A percentile compares a stretch with the other conserved stretches of the same genome.
Evolutionary conservation across 2,888 invertebrate genomes (phyloP).

Genomic region (Agelastica alni): DNA sequence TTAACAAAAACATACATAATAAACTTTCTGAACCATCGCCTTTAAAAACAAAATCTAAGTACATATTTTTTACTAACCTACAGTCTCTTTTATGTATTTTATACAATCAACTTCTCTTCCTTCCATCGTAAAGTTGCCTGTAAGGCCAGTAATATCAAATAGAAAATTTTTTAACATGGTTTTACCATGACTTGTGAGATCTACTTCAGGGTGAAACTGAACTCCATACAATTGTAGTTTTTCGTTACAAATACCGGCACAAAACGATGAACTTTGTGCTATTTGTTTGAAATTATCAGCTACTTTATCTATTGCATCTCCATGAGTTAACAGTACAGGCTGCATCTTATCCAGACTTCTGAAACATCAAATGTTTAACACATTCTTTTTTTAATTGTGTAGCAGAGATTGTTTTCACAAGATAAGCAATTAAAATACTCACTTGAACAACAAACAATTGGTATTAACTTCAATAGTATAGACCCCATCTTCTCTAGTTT

Average conservation of each 20-base stretch:
- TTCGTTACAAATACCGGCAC: constrained; percentile 91
- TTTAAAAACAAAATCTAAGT: no score
- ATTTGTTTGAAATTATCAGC: constrained; percentile 87
- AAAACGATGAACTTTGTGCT: constrained; percentile 81
- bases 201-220: constrained; percentile 99
- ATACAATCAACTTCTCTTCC: constrained; percentile 89
- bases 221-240: constrained; percentile 90
- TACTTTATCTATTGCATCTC: constrained; percentile 91
- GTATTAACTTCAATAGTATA: constrained; percentile 86
- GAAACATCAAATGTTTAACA: constrained; percentile 35
- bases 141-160: constrained; percentile 85
- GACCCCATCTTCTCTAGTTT: constrained; percentile 92
- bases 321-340: constrained; percentile 93
- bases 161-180: constrained; percentile 94
- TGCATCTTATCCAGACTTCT: constrained; percentile 88
- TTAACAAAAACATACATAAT: no score
- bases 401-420: no score
- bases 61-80: constrained; percentile 61
- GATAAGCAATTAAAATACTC: constrained; percentile 51
- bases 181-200: constrained; percentile 70
- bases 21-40: no score
- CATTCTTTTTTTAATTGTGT: neutral
- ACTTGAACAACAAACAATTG: constrained; percentile 91
- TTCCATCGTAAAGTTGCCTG: constrained; percentile 86
- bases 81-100: constrained; percentile 86